Evolutionary conservation across 2,113 vertebrate genomes (phyloP).

Genomic region (Opisthocomus hoazin): DNA sequence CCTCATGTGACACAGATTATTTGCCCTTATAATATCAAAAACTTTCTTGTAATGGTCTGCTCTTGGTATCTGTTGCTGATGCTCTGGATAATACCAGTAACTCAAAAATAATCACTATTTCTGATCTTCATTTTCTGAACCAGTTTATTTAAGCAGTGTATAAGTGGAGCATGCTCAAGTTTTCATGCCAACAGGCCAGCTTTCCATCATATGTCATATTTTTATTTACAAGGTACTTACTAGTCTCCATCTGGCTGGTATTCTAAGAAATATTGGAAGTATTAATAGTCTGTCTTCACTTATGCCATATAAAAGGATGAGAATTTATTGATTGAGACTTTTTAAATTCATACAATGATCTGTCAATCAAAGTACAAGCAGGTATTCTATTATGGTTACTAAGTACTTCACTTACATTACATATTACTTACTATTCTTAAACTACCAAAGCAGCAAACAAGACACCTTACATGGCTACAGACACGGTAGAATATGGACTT

Average conservation of each 20-base stretch:
- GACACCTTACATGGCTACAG: neutral
- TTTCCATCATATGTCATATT: neutral
- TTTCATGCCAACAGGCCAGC: neutral
- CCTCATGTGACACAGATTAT: neutral
- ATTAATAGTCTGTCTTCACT: neutral
- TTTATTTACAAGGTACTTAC: slow-evolving; percentile 3
- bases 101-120: neutral
- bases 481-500: neutral
- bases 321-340: neutral
- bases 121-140: neutral
- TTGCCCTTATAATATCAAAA: neutral
- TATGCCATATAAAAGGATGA: neutral
- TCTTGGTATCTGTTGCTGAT: neutral
- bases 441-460: neutral
- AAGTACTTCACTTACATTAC: neutral
- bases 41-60: neutral
- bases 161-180: neutral
- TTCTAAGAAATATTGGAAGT: neutral
- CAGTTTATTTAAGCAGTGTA: neutral
- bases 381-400: neutral
- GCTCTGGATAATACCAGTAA: neutral
- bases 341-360: neutral
- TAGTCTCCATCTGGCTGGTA: neutral
- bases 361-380: neutral
- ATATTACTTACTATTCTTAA: neutral